These are phyloP conservation scores for Setipinna tenuifilis DNA, from an alignment of 2,797 vertebrate genomes.

Conservation along the genomic window DNA sequence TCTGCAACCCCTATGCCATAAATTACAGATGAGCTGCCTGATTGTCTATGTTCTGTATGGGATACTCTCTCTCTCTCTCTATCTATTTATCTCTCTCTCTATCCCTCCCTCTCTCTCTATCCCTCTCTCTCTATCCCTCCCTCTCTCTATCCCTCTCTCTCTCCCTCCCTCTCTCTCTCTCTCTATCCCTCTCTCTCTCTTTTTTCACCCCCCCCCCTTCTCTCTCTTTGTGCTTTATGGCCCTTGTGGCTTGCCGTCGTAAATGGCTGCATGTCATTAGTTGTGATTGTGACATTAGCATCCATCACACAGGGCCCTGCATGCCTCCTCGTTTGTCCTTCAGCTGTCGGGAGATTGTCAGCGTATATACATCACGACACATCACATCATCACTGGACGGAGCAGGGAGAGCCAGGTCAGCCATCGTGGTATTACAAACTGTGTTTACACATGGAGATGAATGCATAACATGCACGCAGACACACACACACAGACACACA, in stretches of 20 bases:
- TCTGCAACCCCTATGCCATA: neutral
- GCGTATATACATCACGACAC: neutral
- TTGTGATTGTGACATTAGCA: conserved; percentile 46
- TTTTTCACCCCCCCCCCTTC: neutral
- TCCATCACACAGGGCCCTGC: conserved; percentile 25
- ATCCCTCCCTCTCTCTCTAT: too few species aligned
- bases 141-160: neutral
- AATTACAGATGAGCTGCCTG: neutral
- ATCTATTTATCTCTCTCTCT: neutral
- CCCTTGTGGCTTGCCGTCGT: neutral
- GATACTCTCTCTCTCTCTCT: too few species aligned
- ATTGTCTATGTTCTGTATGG: neutral
- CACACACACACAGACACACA: too few species aligned
- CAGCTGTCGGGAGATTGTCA: neutral
- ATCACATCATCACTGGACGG: too few species aligned
- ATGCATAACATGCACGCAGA: neutral
- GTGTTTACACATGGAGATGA: neutral
- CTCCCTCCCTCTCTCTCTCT: neutral
- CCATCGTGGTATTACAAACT: neutral
- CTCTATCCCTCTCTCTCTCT: neutral
- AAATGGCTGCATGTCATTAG: conserved; percentile 42
- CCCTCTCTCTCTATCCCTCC: neutral
- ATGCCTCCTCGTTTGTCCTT: neutral
- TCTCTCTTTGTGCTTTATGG: neutral
- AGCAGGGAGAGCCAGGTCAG: neutral